These are phyloP conservation scores for Gallinago jamesoni DNA, from an alignment of 2,113 vertebrate genomes.

Conservation along the genomic window DNA sequence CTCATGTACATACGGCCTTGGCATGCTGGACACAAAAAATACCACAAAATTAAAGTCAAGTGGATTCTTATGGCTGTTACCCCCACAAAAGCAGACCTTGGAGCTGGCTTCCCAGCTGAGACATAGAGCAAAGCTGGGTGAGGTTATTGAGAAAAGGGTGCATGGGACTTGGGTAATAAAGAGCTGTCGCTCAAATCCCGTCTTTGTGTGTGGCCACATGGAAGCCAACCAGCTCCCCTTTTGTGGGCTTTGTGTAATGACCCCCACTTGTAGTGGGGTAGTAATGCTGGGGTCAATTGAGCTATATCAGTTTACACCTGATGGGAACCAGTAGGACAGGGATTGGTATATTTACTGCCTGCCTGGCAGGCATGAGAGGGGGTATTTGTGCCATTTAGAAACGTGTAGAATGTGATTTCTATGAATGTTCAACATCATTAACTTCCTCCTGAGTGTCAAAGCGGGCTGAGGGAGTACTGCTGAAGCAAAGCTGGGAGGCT, in stretches of 20 bases:
- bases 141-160: neutral
- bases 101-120: neutral
- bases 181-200: neutral
- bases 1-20: neutral
- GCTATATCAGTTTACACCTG: neutral
- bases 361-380: neutral
- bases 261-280: neutral
- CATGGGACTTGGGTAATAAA: neutral
- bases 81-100: neutral
- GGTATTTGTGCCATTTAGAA: neutral
- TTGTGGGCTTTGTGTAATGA: neutral
- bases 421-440: neutral
- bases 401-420: neutral
- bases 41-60: neutral
- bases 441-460: neutral
- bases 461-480: neutral
- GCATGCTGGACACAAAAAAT: neutral
- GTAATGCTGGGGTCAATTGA: neutral
- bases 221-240: neutral
- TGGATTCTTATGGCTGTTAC: neutral
- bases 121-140: neutral
- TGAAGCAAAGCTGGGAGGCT: neutral
- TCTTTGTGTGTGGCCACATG: neutral
- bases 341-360: neutral
- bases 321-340: neutral